Conservation (phyloP, 2,797 vertebrate genomes). For the Dallia pectoralis region DNA sequence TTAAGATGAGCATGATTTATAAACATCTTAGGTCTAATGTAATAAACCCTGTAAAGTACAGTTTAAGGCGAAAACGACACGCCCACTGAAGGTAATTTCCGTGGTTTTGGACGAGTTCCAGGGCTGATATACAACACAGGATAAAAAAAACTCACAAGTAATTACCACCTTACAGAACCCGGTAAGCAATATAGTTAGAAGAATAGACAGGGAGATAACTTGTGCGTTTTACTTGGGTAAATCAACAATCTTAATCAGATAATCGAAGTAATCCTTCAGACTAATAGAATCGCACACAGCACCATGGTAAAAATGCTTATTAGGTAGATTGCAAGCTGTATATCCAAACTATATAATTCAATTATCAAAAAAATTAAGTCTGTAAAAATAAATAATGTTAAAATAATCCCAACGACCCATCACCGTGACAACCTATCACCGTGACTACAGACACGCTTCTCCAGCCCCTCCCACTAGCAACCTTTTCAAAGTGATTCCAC, state of each 20-base stretch:
- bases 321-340: background rate
- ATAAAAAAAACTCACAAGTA: background rate
- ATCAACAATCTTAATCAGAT: background rate
- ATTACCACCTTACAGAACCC: background rate
- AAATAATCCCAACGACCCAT: conserved; percentile 10
- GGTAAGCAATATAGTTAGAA: background rate
- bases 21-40: background rate
- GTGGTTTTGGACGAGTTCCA: background rate
- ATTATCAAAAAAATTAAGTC: background rate
- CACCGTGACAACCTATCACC: conserved; percentile 34
- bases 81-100: background rate
- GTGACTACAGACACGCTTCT: conserved; percentile 37
- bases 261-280: background rate
- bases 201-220: background rate
- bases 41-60: background rate
- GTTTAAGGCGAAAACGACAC: too few species aligned
- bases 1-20: background rate
- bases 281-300: background rate
- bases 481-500: background rate
- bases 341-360: too few species aligned
- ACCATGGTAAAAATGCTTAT: background rate
- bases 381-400: too few species aligned
- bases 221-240: background rate
- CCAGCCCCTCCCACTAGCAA: conserved; percentile 59
- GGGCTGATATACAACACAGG: background rate